phyloP scores from a whole-genome alignment of 1,140 invertebrate genomes.

The Helicoverpa armigera region DNA sequence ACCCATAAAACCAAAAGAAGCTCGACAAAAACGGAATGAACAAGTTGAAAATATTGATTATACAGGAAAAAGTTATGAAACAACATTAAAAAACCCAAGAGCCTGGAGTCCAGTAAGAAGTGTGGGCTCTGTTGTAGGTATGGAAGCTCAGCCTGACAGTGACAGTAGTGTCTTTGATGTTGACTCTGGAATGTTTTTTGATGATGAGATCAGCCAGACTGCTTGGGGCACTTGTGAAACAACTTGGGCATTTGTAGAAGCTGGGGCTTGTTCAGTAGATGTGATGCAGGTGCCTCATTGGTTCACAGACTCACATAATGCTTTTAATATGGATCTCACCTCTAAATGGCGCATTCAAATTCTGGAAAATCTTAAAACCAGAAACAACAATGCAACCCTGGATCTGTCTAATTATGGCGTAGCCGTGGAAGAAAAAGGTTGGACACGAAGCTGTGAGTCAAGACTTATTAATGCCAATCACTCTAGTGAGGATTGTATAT shows the following conservation, averaged over 20 bases:
- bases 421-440: constrained; percentile 93
- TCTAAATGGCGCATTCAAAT: constrained; percentile 92
- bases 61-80: constrained; percentile 89
- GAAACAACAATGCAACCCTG: constrained; percentile 85
- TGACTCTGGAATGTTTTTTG: constrained; percentile 92
- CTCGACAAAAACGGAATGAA: constrained; percentile 73
- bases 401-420: constrained; percentile 89
- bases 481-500: constrained; percentile 90
- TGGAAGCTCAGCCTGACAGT: constrained; percentile 93
- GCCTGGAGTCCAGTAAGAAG: constrained; percentile 94
- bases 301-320: constrained; percentile 88
- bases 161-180: constrained; percentile 93
- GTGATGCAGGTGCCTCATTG: constrained; percentile 91
- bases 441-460: constrained; percentile 93
- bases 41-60: constrained; percentile 85
- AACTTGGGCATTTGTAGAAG: constrained; percentile 92
- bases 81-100: constrained; percentile 90
- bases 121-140: constrained; percentile 92
- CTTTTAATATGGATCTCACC: constrained; percentile 88
- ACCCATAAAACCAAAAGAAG: constrained; percentile 81
- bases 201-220: constrained; percentile 90
- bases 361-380: constrained; percentile 89
- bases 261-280: constrained; percentile 92
- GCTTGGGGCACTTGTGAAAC: constrained; percentile 92
- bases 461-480: constrained; percentile 88